A percentile compares a stretch with the other conserved stretches of the same genome.
Conservation (phyloP, 2,888 invertebrate genomes). For the Cynaeus angustus region DNA sequence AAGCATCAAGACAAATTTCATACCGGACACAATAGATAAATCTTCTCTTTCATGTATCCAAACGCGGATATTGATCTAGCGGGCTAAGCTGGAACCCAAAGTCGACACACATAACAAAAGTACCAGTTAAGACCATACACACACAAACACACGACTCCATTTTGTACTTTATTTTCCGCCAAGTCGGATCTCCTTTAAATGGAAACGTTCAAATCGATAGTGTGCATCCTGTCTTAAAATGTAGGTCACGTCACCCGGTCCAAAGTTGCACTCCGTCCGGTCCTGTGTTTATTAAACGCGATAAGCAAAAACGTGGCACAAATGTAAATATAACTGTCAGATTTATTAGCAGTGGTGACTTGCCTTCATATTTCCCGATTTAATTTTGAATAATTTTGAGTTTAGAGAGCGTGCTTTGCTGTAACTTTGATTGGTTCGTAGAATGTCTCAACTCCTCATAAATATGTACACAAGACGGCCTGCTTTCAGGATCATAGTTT, state of each 20-base stretch:
- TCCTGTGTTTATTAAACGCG: not conserved
- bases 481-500: slow-evolving; percentile 20
- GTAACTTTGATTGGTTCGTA: slow-evolving; percentile 33
- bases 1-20: no score
- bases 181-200: slow-evolving; percentile 13
- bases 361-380: not conserved
- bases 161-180: slow-evolving; percentile 1
- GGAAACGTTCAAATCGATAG: slow-evolving; percentile 8
- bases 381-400: no score
- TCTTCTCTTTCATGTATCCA: not conserved
- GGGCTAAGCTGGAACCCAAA: not conserved
- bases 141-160: slow-evolving; percentile 13
- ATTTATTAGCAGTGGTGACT: not conserved
- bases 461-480: slow-evolving; percentile 16
- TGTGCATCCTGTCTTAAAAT: slow-evolving; percentile 6
- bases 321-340: no score
- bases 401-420: slow-evolving; percentile 1
- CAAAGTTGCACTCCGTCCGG: not conserved
- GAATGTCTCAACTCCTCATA: slow-evolving; percentile 12
- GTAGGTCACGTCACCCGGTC: not conserved
- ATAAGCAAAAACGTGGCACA: slow-evolving; percentile 1
- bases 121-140: slow-evolving; percentile 4
- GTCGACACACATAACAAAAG: slow-evolving; percentile 10
- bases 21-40: no score
- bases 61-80: not conserved